Percentiles rank a stretch among this genome's conserved stretches.
phyloP scores from a whole-genome alignment of 1,140 invertebrate species.

The Drosophila sucinea region DNA sequence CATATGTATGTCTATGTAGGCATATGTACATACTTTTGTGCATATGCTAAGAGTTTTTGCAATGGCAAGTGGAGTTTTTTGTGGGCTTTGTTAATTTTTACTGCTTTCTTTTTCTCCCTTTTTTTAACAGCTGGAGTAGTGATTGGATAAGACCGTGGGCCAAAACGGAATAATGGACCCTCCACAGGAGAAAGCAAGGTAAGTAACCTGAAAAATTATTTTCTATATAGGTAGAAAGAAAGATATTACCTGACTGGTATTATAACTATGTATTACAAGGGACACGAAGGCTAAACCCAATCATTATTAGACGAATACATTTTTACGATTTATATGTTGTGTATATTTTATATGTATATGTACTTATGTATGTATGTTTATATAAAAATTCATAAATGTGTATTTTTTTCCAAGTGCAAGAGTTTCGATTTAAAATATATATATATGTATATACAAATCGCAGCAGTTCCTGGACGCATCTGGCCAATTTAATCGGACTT shows the following conservation, averaged over 20 bases:
- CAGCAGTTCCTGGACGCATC: too few relatives aligned
- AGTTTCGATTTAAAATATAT: too few relatives aligned
- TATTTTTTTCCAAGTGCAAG: not conserved
- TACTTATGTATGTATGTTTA: not conserved
- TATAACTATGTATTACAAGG: too few relatives aligned
- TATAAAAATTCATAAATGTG: not conserved
- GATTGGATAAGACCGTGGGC: not conserved
- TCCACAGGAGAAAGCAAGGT: not conserved
- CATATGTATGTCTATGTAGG: not conserved
- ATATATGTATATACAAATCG: too few relatives aligned
- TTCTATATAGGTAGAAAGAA: not conserved
- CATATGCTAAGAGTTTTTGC: not conserved
- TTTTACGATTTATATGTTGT: too few relatives aligned
- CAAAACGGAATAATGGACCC: not conserved
- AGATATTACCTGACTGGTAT: not conserved
- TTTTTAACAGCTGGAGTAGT: not conserved
- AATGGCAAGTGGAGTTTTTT: not conserved
- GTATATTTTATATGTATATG: not conserved
- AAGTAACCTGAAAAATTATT: not conserved
- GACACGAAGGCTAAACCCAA: too few relatives aligned
- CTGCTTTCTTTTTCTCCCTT: not conserved
- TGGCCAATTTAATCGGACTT: too few relatives aligned
- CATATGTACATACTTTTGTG: not conserved
- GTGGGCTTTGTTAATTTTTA: not conserved
- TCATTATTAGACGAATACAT: too few relatives aligned